These are phyloP conservation scores for Campoplex nolae DNA, from an alignment of 2,888 invertebrate genomes.

Conservation along the genomic window DNA sequence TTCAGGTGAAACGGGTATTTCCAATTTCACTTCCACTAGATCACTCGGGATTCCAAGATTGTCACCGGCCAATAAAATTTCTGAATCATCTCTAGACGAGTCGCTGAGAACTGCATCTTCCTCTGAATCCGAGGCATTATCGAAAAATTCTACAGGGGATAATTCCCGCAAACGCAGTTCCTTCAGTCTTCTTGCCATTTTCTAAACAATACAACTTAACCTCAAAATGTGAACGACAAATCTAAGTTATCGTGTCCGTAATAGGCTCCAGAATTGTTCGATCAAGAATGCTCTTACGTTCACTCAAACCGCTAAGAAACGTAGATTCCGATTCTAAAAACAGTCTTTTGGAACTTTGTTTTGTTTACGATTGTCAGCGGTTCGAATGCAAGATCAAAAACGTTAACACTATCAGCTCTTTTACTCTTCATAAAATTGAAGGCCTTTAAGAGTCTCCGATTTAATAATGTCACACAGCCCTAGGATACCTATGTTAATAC, in stretches of 20 bases:
- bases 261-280: neutral
- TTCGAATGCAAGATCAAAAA: neutral
- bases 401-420: neutral
- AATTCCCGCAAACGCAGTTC: slow-evolving; percentile 10
- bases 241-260: neutral
- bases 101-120: slow-evolving; percentile 12
- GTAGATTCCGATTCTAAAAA: neutral
- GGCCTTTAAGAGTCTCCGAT: neutral
- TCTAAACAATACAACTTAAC: neutral
- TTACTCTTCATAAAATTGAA: neutral
- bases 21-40: slow-evolving; percentile 6
- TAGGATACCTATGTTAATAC: neutral
- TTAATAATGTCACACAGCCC: too few relatives aligned
- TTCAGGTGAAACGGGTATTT: neutral
- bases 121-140: neutral
- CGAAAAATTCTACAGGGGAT: slow-evolving; percentile 3
- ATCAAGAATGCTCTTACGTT: neutral
- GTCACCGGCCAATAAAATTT: neutral
- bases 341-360: neutral
- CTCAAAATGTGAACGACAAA: neutral
- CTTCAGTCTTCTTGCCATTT: slow-evolving; percentile 6
- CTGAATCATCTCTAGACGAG: neutral
- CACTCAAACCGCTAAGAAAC: neutral
- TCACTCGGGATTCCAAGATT: slow-evolving; percentile 1
- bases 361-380: neutral